These are phyloP conservation scores for Zenarchopterus dispar DNA, from an alignment of 2,797 vertebrate species.

Conservation along the genomic window DNA sequence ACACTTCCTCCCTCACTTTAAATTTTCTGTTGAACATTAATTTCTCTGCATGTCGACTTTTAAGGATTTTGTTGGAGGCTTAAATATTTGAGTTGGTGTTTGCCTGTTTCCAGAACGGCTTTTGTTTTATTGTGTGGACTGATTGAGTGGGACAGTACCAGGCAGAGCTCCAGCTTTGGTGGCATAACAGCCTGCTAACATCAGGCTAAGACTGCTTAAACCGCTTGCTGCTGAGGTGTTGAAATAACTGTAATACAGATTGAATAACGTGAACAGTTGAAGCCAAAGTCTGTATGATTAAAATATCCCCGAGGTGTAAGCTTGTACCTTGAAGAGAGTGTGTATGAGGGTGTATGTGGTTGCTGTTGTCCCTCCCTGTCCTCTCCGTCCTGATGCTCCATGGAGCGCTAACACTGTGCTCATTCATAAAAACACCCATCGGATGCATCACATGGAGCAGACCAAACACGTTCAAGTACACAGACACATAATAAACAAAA, in stretches of 20 bases:
- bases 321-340: neutral
- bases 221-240: slow-evolving; percentile 30
- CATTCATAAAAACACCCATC: slow-evolving; percentile 59
- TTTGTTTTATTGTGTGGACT: slow-evolving; percentile 50
- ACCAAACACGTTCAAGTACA: slow-evolving; percentile 43
- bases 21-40: slow-evolving; percentile 26
- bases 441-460: slow-evolving; percentile 56
- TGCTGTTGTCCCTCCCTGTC: neutral
- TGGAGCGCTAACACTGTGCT: slow-evolving; percentile 50
- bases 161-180: slow-evolving; percentile 47
- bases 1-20: slow-evolving; percentile 6
- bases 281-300: neutral
- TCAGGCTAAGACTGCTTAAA: slow-evolving; percentile 50
- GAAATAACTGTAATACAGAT: slow-evolving; percentile 25
- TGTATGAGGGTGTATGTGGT: slow-evolving; percentile 5
- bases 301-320: neutral
- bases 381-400: slow-evolving; percentile 13
- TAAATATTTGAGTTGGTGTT: slow-evolving; percentile 24
- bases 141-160: slow-evolving; percentile 47
- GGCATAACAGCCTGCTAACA: slow-evolving; percentile 48
- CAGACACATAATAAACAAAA: slow-evolving; percentile 55
- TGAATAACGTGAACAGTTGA: slow-evolving; percentile 13
- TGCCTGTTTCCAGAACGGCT: slow-evolving; percentile 41
- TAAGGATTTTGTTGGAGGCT: slow-evolving; percentile 14
- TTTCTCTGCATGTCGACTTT: slow-evolving; percentile 23